Evolutionary conservation across 2,797 vertebrate species (phyloP), one percentile per base, ranked within the genome.

Genomic region (Protonibea diacanthus): DNA sequence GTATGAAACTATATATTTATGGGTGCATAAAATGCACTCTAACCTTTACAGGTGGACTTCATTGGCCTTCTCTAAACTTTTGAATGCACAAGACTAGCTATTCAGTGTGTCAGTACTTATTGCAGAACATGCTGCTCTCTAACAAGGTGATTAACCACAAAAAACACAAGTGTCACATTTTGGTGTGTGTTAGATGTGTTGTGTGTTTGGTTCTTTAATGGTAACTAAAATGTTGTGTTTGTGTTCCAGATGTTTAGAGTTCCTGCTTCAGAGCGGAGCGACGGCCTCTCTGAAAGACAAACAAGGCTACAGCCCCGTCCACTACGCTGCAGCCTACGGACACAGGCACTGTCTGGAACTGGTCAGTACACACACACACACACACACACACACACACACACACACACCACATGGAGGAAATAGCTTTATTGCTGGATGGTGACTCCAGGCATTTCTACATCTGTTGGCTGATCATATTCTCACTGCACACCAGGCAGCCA

Each of bases 261-360:
- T 98, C 86, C 96, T 99, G 68, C 96, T 99, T 6, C 97, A 97
- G 80, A 97, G 97, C 0, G 96, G 97, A 58, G 98, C 98, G 3
- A 95, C 96, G 9, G 96, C 97, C 0, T 96, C 96, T 14, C 94
- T 99, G 74, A 96, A 95, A 81, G 98, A 99, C 94, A 97, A 97
- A 62, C 96, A 98, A 83, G 97, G 98, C 1, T 99, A 99, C 93
- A 98, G 95, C 60, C 95, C 97, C 1, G 93, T 99, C 45, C 98
- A 99, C 88, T 99, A 99, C 0, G 97, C 98, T 52, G 98, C 98
- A 67, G 98, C 98, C n/a, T 99, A 97, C 0, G 98, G 98, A 76
- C 98, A 99, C 94, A 93, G 97, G 58, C 97, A 97, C 74, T 98
- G 98, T 83, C 87, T 99, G 90, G 96, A 99, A 78, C 91, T 99